A percentile compares a stretch with the other conserved stretches of the same genome.
phyloP scores from a whole-genome alignment of 2,113 vertebrate species.

The Aptenodytes forsteri region DNA sequence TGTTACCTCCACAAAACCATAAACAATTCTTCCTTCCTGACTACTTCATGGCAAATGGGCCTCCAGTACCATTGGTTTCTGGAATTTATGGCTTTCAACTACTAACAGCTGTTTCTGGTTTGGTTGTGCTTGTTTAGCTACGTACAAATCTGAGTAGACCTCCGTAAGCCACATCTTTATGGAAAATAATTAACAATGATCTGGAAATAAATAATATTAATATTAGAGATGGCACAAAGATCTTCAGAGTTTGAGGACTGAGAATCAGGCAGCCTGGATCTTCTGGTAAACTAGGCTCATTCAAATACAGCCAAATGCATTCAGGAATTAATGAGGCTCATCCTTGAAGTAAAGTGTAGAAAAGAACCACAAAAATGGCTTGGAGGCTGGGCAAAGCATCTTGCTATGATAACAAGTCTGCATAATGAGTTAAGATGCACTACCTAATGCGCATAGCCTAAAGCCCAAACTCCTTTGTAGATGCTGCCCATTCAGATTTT shows the following conservation, averaged over 20 bases:
- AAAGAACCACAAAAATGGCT: conserved; percentile 33
- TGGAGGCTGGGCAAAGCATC: conserved; percentile 17
- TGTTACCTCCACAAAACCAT: background rate
- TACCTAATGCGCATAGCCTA: background rate
- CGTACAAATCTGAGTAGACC: background rate
- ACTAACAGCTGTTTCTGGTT: background rate
- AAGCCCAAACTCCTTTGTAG: conserved; percentile 37
- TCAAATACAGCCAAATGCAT: background rate
- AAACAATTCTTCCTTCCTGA: background rate
- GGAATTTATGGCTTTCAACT: background rate
- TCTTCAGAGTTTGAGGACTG: background rate
- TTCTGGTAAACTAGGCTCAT: background rate
- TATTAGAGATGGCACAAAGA: background rate
- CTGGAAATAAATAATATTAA: background rate
- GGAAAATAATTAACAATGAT: background rate
- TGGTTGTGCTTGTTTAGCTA: background rate
- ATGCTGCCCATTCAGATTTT: conserved; percentile 28
- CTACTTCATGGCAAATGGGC: background rate
- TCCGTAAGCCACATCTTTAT: background rate
- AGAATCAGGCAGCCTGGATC: background rate
- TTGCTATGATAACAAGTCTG: background rate
- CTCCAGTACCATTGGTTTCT: background rate
- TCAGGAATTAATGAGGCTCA: background rate
- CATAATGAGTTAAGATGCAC: background rate
- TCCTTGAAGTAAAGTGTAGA: background rate